Conservation (phyloP, 2,888 invertebrate genomes). For the Hybos culiciformis region DNA sequence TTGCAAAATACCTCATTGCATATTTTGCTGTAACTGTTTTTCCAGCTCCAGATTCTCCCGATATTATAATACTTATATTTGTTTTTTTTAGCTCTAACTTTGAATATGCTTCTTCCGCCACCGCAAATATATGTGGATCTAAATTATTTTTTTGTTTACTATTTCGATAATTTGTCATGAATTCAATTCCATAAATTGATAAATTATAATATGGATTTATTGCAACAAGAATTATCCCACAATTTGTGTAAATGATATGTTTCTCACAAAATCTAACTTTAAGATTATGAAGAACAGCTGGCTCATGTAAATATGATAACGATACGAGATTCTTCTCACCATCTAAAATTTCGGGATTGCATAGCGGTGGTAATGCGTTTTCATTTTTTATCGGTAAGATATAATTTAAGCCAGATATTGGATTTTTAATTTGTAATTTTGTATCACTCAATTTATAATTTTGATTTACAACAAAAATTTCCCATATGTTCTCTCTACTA, state of each 20-base stretch:
- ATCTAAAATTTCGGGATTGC: conserved; percentile 90
- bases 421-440: no score
- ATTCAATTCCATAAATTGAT: conserved; percentile 87
- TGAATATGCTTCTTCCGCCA: conserved; percentile 96
- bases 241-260: conserved; percentile 94
- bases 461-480: no score
- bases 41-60: conserved; percentile 96
- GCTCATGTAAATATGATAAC: conserved; percentile 93
- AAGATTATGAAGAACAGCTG: conserved; percentile 88
- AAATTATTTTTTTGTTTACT: conserved; percentile 89
- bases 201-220: conserved; percentile 95
- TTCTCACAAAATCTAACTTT: conserved; percentile 82
- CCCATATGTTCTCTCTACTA: no score
- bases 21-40: conserved; percentile 99
- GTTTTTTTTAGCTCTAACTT: conserved; percentile 72
- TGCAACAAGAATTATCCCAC: conserved; percentile 95
- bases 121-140: conserved; percentile 97
- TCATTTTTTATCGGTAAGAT: no score
- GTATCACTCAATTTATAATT: no score
- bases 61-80: conserved; percentile 79
- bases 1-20: conserved; percentile 96
- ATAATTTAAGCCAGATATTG: no score
- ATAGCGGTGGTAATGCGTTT: conserved; percentile 84
- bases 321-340: conserved; percentile 97
- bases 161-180: conserved; percentile 86